Evolutionary conservation across 2,888 invertebrate genomes (phyloP), one percentile per base, ranked within the genome.

Genomic region (Caenorhabditis macrosperma): DNA sequence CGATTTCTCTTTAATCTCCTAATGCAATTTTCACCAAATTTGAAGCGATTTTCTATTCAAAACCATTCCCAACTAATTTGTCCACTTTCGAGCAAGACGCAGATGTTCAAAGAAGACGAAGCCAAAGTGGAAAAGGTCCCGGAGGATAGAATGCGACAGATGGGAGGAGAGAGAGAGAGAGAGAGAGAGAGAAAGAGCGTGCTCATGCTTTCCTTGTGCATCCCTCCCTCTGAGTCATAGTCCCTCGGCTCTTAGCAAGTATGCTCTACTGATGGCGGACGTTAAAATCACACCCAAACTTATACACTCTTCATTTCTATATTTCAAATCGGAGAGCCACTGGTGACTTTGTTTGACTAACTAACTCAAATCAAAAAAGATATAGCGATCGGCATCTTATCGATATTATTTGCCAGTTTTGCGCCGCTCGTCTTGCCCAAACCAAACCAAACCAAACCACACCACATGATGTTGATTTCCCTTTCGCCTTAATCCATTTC

Each of bases 181-280:
- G 57, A 24, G n/a, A n/a, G 48, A 41, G 30, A 20, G 64, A 41
- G 35, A 54, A 41, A 54, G 50, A 55, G 55, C 33, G 74, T 50
- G 64, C 63, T 55, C 63, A 59, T 38, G 64, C 74, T 64, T 28
- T 38, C 24, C 46, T 55, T 72, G 63, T 64, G 61, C 57, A 57
- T 72, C 57, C 55, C 72, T 55, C 57, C 55, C 28, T 69, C 38
- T 71, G 72, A 72, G 35, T 72, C 72, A 72, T 57, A 63, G 72
- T 63, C 72, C 46, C 63, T 48, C 38, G 54, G 30, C 20, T 5
- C 35, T 2, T 54, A 63, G 74, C 64, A 74, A 74, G 48, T 59
- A 64, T 66, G 74, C 74, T 64, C 74, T 59, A 74, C 9, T 38
- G 30, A n/a, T 48, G 57, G 12, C 52, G 38, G 61, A 17, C 61